Evolutionary conservation across 2,888 invertebrate genomes (phyloP).

Genomic region (Biston stratarius): DNA sequence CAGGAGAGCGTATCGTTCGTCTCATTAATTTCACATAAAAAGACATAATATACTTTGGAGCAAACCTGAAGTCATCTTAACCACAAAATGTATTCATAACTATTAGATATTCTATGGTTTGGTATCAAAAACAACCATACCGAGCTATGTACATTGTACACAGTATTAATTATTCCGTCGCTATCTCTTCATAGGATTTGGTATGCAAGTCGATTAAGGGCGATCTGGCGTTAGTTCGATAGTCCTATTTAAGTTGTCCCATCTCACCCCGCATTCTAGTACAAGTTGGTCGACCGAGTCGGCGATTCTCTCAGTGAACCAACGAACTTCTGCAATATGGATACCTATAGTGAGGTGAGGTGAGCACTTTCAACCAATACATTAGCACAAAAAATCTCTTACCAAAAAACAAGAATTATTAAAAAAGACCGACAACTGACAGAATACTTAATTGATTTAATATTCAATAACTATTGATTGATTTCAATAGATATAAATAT

Average conservation of each 20-base stretch:
- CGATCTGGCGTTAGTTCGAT: conserved; percentile 45
- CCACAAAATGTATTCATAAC: too few relatives aligned
- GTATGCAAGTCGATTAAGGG: conserved; percentile 40
- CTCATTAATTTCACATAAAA: too few relatives aligned
- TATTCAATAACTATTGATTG: too few relatives aligned
- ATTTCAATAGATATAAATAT: too few relatives aligned
- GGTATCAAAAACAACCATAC: not conserved
- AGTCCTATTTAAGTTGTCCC: conserved; percentile 64
- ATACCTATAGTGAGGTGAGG: not conserved
- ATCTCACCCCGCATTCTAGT: conserved; percentile 47
- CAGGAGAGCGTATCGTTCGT: too few relatives aligned
- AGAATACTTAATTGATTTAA: too few relatives aligned
- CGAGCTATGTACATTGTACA: not conserved
- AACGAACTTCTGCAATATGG: not conserved
- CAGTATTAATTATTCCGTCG: not conserved
- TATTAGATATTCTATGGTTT: too few relatives aligned
- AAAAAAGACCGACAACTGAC: too few relatives aligned
- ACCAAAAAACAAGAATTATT: too few relatives aligned
- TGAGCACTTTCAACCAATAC: not conserved
- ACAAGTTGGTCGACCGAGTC: conserved; percentile 46
- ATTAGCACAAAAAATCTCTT: not conserved
- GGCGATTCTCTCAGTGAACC: conserved; percentile 50
- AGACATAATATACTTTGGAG: too few relatives aligned
- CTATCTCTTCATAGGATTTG: conserved; percentile 16
- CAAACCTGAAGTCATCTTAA: too few relatives aligned